Evolutionary conservation across 2,113 vertebrate genomes (phyloP), one percentile per base, ranked within the genome.

Genomic region (Lepus timidus): DNA sequence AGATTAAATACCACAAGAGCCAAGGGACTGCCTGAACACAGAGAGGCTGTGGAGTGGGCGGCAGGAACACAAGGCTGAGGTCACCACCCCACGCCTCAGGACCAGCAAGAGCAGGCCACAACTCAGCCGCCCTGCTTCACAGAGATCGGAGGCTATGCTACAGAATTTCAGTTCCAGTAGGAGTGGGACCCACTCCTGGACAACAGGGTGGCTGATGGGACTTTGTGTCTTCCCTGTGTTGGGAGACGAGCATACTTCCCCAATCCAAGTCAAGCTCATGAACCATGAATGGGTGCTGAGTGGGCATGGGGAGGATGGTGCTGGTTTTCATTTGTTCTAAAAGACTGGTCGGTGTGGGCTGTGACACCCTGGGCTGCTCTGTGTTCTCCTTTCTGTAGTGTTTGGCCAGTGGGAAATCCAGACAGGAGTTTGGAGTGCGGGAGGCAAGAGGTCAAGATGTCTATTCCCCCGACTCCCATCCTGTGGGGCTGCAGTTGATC

Each of bases 281-380:
- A 23, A 44, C 19, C 2, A 5, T 16, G 31, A 23, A 33, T 25
- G 44, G 12, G 3, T 4, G 4, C 64, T 33, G 6, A 22, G 17
- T 17, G 39, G 10, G 16, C 20, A 25, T 4, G 13, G 55, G 64
- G 3, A n/a, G 23, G 7, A 3, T 22, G 16, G 10, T 20, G 14
- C 55, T 25, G 31, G 13, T 36, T 67, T 6, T 49, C 39, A 3
- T 68, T 64, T 19, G 31, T 39, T 52, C 61, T n/a, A 6, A n/a
- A 8, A 29, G 3, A 25, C 51, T 22, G 8, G 16, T 12, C 1
- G 13, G 2, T 27, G 3, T 0, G 39, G 58, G 25, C 13, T 1
- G 1, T 27, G 2, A 16, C 9, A 23, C 71, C 36, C 23, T 19
- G 4, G 61, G 6, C 1, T 51, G 31, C 62, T 36, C 31, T 13